A percentile compares a stretch with the other conserved stretches of the same genome.
Evolutionary conservation across 2,888 invertebrate genomes (phyloP).

Genomic region (Sphecodes monilicornis): DNA sequence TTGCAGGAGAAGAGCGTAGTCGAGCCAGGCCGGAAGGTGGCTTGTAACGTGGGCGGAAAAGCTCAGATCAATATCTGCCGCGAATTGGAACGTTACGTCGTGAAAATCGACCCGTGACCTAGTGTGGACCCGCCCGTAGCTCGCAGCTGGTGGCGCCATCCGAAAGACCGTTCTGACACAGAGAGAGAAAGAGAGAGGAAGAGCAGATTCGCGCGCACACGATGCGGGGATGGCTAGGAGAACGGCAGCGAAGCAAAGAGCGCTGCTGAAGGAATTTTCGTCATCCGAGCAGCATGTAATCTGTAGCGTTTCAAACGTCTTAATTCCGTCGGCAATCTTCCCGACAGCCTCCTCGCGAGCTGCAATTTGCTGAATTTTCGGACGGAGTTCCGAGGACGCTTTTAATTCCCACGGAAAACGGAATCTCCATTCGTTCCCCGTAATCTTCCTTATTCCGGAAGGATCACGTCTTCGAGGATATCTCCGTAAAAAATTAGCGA

Average conservation of each 20-base stretch:
- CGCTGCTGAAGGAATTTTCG: slow-evolving; percentile 28
- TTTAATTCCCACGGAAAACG: slow-evolving; percentile 44
- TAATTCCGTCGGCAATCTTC: slow-evolving; percentile 35
- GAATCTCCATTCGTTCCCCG: slow-evolving; percentile 24
- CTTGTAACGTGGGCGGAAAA: slow-evolving; percentile 77
- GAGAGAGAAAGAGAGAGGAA: neutral
- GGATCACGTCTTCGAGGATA: neutral
- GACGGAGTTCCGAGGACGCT: slow-evolving; percentile 18
- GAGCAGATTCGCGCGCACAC: neutral
- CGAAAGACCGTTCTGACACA: slow-evolving; percentile 49
- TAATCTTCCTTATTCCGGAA: slow-evolving; percentile 30
- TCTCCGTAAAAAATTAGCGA: neutral
- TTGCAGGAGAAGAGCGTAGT: slow-evolving; percentile 27
- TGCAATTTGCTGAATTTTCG: slow-evolving; percentile 40
- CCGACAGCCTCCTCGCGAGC: neutral
- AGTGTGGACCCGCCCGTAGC: slow-evolving; percentile 82
- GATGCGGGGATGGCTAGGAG: neutral
- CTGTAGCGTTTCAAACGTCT: slow-evolving; percentile 35
- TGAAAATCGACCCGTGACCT: slow-evolving; percentile 83
- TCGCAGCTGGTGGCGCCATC: slow-evolving; percentile 69
- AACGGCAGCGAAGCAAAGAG: neutral
- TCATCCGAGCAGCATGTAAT: slow-evolving; percentile 18
- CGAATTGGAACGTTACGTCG: slow-evolving; percentile 81
- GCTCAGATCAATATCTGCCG: slow-evolving; percentile 81
- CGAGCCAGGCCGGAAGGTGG: slow-evolving; percentile 61